These are phyloP conservation scores for Channa maculata DNA, from an alignment of 2,113 vertebrate genomes.

Conservation along the genomic window DNA sequence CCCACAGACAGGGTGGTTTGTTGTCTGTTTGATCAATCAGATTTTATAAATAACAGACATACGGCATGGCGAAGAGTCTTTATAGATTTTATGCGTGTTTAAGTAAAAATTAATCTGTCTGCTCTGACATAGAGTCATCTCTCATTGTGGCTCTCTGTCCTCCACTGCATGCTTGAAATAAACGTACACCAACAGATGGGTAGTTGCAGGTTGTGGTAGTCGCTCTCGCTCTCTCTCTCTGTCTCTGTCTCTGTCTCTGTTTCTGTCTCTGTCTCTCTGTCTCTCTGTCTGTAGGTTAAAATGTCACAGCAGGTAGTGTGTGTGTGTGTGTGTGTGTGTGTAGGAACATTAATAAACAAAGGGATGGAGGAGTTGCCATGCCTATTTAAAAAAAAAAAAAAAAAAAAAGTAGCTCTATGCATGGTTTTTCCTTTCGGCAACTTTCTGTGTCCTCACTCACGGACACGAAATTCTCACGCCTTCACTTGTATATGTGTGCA, in stretches of 20 bases:
- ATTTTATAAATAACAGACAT: no score
- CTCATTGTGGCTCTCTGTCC: not conserved
- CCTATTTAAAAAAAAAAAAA: constrained; percentile 42
- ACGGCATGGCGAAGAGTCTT: no score
- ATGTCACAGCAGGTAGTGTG: constrained; percentile 24
- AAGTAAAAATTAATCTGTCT: not conserved
- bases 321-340: constrained; percentile 16
- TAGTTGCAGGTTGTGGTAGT: constrained; percentile 43
- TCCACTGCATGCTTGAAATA: constrained; percentile 30
- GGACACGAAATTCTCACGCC: not conserved
- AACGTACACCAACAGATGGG: constrained; percentile 44
- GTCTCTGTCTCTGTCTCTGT: no score
- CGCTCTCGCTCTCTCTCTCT: no score
- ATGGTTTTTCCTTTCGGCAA: constrained; percentile 6
- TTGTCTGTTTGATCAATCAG: no score
- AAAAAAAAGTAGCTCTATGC: constrained; percentile 11
- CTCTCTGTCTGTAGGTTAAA: not conserved
- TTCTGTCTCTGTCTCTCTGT: not conserved
- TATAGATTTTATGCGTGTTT: no score
- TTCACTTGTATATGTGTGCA: constrained; percentile 27
- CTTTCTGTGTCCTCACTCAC: constrained; percentile 1
- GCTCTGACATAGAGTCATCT: not conserved
- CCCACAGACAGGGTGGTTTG: no score
- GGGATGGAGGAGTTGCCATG: constrained; percentile 54
- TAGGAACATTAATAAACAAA: constrained; percentile 41